Evolutionary conservation across 2,797 vertebrate species (phyloP).

Genomic region (Falco peregrinus): DNA sequence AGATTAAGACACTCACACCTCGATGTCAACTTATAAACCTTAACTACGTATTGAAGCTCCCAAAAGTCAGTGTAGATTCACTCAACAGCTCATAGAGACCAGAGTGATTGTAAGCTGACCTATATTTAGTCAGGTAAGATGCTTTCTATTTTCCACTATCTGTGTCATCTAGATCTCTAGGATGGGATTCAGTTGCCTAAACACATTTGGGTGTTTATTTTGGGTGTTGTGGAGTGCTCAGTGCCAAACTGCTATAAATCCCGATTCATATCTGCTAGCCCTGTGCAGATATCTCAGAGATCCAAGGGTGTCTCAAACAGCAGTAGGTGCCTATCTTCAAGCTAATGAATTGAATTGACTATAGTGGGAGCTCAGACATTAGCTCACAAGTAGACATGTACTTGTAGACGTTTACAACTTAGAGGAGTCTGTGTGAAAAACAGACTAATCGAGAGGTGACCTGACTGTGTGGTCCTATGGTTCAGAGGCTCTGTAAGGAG

Average conservation of each 20-base stretch:
- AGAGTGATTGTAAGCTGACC: neutral
- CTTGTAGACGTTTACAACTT: neutral
- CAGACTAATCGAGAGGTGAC: neutral
- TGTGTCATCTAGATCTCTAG: neutral
- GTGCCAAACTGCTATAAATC: fast-evolving
- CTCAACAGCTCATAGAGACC: neutral
- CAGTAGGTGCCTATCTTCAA: neutral
- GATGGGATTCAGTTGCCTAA: neutral
- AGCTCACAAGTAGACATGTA: neutral
- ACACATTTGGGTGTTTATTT: neutral
- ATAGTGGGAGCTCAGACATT: neutral
- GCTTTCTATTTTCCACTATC: neutral
- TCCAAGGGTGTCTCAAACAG: neutral
- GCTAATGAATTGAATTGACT: neutral
- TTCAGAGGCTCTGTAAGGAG: neutral
- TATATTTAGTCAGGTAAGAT: neutral
- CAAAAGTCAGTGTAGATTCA: neutral
- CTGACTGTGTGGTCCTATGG: neutral
- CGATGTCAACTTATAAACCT: neutral
- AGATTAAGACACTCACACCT: neutral
- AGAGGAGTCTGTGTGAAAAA: neutral
- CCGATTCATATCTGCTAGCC: neutral
- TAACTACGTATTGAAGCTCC: neutral
- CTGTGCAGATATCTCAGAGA: neutral
- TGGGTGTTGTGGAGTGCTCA: neutral